A percentile compares a stretch with the other conserved stretches of the same genome.
phyloP scores from a whole-genome alignment of 2,888 invertebrate genomes.

The Eudemis profundana region DNA sequence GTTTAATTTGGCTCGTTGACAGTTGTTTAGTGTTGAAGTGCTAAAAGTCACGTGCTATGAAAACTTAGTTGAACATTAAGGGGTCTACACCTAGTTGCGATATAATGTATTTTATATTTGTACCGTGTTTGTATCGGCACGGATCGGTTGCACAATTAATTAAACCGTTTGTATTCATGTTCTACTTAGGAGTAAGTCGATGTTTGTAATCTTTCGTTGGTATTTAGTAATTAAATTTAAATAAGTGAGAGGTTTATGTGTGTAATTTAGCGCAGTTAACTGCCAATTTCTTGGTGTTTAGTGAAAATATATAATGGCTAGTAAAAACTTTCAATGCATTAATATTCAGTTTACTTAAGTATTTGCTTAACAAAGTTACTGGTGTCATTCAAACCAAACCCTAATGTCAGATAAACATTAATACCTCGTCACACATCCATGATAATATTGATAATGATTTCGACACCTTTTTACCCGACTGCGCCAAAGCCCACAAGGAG shows the following conservation, averaged over 20 bases:
- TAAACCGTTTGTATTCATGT: conserved; percentile 52
- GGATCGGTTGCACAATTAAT: conserved; percentile 65
- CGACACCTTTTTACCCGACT: too few species aligned
- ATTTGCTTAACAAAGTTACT: background rate
- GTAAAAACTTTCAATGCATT: background rate
- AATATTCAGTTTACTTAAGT: background rate
- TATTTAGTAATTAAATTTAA: conserved; percentile 36
- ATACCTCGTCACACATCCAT: too few species aligned
- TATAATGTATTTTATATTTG: conserved; percentile 58
- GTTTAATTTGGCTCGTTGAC: conserved; percentile 8
- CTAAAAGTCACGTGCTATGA: conserved; percentile 49
- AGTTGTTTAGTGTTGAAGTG: background rate
- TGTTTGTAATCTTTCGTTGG: conserved; percentile 44
- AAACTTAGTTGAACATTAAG: conserved; percentile 47
- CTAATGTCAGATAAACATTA: too few species aligned
- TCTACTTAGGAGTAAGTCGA: conserved; percentile 43
- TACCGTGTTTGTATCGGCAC: conserved; percentile 65
- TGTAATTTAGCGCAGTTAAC: conserved; percentile 21
- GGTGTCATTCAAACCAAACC: too few species aligned
- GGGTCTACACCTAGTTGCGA: conserved; percentile 58
- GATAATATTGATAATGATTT: too few species aligned
- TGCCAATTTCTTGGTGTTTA: conserved; percentile 1
- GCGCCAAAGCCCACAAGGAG: too few species aligned
- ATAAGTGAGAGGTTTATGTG: conserved; percentile 40
- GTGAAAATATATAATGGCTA: conserved; percentile 11